These are phyloP conservation scores for Gasterosteus aculeatus DNA, from an alignment of 2,113 vertebrate species.

Conservation along the genomic window DNA sequence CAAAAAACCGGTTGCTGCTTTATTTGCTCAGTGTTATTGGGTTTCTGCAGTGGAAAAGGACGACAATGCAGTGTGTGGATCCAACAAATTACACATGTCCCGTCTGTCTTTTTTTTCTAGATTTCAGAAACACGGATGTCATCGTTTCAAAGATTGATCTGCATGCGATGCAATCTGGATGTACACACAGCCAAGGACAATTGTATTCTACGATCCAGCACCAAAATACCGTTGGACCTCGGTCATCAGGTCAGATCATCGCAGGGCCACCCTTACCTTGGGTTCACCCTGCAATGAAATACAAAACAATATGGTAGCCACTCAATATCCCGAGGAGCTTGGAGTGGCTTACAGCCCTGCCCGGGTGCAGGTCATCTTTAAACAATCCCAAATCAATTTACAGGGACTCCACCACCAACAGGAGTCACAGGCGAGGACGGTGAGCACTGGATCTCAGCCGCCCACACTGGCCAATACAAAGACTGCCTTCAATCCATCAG, in stretches of 20 bases:
- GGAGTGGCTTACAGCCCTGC: neutral
- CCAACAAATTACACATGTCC: neutral
- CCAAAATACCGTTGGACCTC: neutral
- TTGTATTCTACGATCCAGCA: neutral
- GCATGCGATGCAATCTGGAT: slow-evolving; percentile 15
- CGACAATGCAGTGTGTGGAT: neutral
- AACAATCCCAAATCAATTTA: neutral
- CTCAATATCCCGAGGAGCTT: neutral
- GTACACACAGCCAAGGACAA: neutral
- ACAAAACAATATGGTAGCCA: neutral
- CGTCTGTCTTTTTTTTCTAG: slow-evolving; percentile 33
- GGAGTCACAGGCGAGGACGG: neutral
- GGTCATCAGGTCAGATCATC: neutral
- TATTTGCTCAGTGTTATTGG: neutral
- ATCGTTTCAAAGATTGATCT: slow-evolving; percentile 25
- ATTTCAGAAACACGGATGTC: slow-evolving; percentile 2
- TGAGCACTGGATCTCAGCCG: neutral
- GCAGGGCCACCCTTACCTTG: neutral
- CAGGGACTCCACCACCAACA: neutral
- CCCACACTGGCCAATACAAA: neutral
- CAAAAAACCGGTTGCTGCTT: too few relatives aligned
- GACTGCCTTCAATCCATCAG: neutral
- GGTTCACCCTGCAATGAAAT: neutral
- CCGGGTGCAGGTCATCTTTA: neutral
- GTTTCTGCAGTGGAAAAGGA: neutral